Base-by-base conservation (phyloP, 1,140 invertebrate species). In the Platyscapa corneri region DNA sequence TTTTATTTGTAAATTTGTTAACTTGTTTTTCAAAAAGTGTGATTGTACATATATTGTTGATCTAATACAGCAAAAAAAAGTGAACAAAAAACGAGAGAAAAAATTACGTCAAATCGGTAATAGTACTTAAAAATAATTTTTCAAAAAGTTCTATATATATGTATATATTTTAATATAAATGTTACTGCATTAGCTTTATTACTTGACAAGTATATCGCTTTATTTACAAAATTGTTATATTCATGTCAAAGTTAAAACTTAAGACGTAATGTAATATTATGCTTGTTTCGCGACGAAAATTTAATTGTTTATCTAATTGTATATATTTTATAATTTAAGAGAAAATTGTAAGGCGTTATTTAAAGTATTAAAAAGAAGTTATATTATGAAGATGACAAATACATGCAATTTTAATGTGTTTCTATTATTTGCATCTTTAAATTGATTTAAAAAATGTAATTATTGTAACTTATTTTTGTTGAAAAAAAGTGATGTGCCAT, bases 291-390 rank as follows among this genome's bases (percentile, higher is more conserved):
- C n/a, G 74, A 79, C 20, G 23, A 81, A 39, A 76, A 85, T 34
- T 42, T 1, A 64, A 80, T 34, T 64, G 23, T 79, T 34, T 74
- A 39, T 85, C 46, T 85, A 64, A 74, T 49, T 85, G 83, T 85
- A 85, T 0, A 75, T 85, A 85, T 34, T 64, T 27, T 78, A 39
- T 79, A 78, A 80, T 74, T 3, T 74, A 32, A 60, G 56, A 79
- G 20, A 78, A 84, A 79, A 60, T 49, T 60, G 74, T 46, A 32
- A 84, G 12, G 20, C n/a, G 77, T 80, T 84, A 79, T 84, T 81
- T 74, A 85, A 84, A 85, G 83, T 81, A 85, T 84, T 84, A 85
- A 10, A 72, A 77, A 72, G 46, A 79, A 80, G 56, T 85, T 80
- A 80, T 80, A 79, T 65, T 77, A n/a, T 39, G 20, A 67, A n/a